These are phyloP conservation scores for Panurus biarmicus DNA, from an alignment of 2,113 vertebrate species.

Conservation along the genomic window DNA sequence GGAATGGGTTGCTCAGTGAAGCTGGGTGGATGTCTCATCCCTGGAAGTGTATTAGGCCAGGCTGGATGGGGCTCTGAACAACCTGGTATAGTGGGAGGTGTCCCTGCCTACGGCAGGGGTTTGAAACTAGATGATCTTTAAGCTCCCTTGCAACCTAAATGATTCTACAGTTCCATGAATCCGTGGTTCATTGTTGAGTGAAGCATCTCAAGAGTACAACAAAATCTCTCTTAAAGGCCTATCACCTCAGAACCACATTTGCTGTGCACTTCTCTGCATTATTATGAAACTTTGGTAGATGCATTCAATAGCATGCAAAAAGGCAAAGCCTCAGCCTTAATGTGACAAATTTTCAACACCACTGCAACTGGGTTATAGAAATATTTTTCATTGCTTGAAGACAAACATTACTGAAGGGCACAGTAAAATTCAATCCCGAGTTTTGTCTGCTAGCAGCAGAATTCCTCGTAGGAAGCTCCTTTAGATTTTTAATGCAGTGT, in stretches of 20 bases:
- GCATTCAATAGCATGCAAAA: neutral
- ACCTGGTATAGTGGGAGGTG: neutral
- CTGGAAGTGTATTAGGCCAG: neutral
- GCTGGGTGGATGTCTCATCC: neutral
- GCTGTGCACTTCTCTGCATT: neutral
- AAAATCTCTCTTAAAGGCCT: neutral
- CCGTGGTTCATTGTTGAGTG: neutral
- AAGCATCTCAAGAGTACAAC: neutral
- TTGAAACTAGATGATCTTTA: neutral
- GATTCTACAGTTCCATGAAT: neutral
- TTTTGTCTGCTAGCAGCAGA: neutral
- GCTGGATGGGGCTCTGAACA: neutral
- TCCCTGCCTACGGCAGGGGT: neutral
- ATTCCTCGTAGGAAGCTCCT: neutral
- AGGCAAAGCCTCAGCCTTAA: neutral
- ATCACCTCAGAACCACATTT: fast-evolving
- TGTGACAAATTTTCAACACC: neutral
- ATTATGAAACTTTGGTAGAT: neutral
- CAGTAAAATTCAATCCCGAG: neutral
- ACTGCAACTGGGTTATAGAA: neutral
- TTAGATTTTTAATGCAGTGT: neutral
- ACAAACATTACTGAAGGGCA: neutral
- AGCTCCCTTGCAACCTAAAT: neutral
- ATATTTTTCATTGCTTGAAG: neutral
- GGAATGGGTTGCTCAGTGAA: neutral